Evolutionary conservation across 2,888 invertebrate genomes (phyloP), one percentile per base, ranked within the genome.

Genomic region (Noctuana brunneofusca): DNA sequence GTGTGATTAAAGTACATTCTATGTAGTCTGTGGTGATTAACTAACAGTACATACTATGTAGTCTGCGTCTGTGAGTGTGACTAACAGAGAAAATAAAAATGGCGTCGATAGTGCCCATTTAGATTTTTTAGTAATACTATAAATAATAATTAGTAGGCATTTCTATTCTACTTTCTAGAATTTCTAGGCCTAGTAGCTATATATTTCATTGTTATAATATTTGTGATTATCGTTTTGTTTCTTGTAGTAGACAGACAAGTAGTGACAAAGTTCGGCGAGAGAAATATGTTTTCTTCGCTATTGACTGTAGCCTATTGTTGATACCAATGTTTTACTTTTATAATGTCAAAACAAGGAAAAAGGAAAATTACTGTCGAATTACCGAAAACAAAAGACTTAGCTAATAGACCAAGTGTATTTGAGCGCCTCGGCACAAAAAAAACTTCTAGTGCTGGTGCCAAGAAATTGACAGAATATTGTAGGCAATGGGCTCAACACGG

Each of bases 371-470:
- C 95, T 83, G 95, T 95, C 84, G 95, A 95, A 87, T 92, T 95
- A 87, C 93, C 94, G 81, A 94, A 94, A 92, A 92, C 92, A 82
- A 95, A 94, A 91, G 93, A 93, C 80, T 86, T 93, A 74, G 83
- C 93, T 82, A 88, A 88, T 78, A 93, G 96, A 85, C 96, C 95
- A 71, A 96, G 96, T 92, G 96, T 96, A 72, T 96, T 96, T 89
- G 96, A 96, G 88, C 93, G 96, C 75, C 93, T 96, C 77, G 96
- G 96, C 72, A 96, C 95, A 49, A 95, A 95, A 88, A 95, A 95
- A 79, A 43, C 63, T 35, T 85, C 92, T 27, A 83, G 82, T 78
- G 80, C 92, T 30, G 86, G 84, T 83, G 81, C 81, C 70, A 92
- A 92, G 81, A 92, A 92, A 92, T 87, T 92, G 89, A 86, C 92